Percentiles rank a stretch among this genome's conserved stretches.
Conservation (phyloP, 1,140 invertebrate genomes). For the Pseudomyrmex gracilis region DNA sequence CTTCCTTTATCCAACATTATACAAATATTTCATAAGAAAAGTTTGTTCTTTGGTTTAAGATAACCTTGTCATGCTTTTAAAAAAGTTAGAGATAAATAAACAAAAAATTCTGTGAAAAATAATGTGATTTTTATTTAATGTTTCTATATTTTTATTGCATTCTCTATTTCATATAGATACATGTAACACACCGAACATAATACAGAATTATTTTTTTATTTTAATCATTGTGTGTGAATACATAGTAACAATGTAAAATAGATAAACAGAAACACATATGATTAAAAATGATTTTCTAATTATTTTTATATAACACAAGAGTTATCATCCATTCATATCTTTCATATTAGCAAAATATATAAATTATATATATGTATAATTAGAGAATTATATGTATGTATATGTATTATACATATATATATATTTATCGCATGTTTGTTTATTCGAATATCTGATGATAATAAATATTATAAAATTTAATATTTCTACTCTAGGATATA, state of each 20-base stretch:
- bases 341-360: not conserved
- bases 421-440: too few relatives aligned
- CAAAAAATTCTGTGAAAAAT: too few relatives aligned
- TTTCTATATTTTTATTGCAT: conserved; percentile 37
- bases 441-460: too few relatives aligned
- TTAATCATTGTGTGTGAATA: not conserved
- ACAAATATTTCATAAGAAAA: too few relatives aligned
- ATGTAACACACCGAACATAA: conserved; percentile 31
- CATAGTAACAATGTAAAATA: conserved; percentile 2
- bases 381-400: too few relatives aligned
- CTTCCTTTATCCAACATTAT: too few relatives aligned
- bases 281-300: not conserved
- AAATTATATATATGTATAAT: not conserved
- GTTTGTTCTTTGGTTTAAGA: too few relatives aligned
- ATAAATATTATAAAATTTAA: too few relatives aligned
- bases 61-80: too few relatives aligned
- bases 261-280: not conserved
- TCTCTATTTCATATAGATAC: conserved; percentile 33
- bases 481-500: too few relatives aligned
- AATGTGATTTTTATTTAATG: not conserved
- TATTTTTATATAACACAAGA: conserved; percentile 2
- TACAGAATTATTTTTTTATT: not conserved
- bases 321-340: not conserved
- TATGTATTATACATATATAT: too few relatives aligned
- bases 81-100: too few relatives aligned